These are phyloP conservation scores for Helicoverpa assulta DNA, from an alignment of 2,888 invertebrate species.

Conservation along the genomic window DNA sequence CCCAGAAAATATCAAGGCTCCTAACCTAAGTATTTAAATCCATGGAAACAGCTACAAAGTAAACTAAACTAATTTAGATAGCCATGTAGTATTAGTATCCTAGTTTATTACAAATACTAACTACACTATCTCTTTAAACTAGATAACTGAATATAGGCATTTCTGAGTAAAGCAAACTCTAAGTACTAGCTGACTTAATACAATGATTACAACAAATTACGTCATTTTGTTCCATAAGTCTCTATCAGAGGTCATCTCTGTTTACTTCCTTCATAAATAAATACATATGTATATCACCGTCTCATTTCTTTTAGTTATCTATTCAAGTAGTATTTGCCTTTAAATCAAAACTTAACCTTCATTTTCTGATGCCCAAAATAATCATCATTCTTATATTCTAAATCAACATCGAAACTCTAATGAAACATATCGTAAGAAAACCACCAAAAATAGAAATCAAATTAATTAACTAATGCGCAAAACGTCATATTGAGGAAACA, in stretches of 20 bases:
- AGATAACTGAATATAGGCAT: slow-evolving; percentile 1
- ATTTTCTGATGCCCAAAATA: slow-evolving; percentile 5
- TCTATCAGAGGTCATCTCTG: background rate
- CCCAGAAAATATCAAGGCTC: no score
- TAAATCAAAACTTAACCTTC: background rate
- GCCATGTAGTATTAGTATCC: background rate
- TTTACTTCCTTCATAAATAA: background rate
- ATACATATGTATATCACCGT: background rate
- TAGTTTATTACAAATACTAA: slow-evolving; percentile 3
- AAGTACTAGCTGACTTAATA: slow-evolving; percentile 4
- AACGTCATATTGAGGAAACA: slow-evolving; percentile 67
- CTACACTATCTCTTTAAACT: slow-evolving; percentile 1
- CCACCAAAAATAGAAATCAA: slow-evolving; percentile 46
- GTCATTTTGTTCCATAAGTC: background rate
- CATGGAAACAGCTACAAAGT: background rate
- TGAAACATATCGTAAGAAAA: slow-evolving; percentile 26
- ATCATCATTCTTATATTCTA: background rate
- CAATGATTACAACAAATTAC: slow-evolving; percentile 11
- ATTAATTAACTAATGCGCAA: slow-evolving; percentile 64
- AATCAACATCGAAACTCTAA: slow-evolving; percentile 5
- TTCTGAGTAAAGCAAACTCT: background rate
- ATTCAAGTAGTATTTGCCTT: background rate
- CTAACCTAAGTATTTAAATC: background rate
- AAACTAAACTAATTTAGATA: background rate
- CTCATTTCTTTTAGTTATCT: background rate